Evolutionary conservation across 2,888 invertebrate species (phyloP), one percentile per base, ranked within the genome.

Genomic region (Cheilosia variabilis): DNA sequence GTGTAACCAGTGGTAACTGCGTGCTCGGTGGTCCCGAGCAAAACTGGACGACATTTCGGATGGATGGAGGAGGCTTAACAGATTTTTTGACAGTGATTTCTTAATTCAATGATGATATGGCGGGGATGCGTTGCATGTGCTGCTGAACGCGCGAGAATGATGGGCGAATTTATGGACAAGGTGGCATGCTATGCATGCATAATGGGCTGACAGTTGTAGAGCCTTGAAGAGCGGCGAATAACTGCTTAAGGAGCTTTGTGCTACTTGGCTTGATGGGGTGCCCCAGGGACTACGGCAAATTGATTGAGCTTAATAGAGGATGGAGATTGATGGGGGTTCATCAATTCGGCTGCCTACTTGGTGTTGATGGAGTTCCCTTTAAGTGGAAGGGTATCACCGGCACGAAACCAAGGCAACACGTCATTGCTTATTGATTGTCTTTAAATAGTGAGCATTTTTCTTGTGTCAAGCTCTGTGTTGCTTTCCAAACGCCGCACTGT

Each of bases 51-150:
- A 58, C 58, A 60, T 27, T 52, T 31, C 27, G 31, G 50, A 81
- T 72, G 81, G 81, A 81, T 66, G 76, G 72, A 62, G 53, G 63
- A 72, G 84, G 81, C 87, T 88, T 88, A 89, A 89, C 89, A 89
- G 90, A 89, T 89, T 89, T 89, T 89, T 89, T 88, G 89, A 89
- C 89, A 89, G 88, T 89, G 89, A 90, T 89, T 89, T 89, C 89
- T 90, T 89, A 89, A 90, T 89, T 89, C 89, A 88, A 89, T 89
- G 87, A 87, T 87, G 87, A 87, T 87, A 87, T 87, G 88, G 87
- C 84, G 43, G n/a, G 57, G 60, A 73, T 79, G 75, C 82, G 77
- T 72, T 83, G 76, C 69, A 77, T 77, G 80, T 77, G 80, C 58
- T 73, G 76, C 22, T 43, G 41, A 13, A n/a, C 27, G 17, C 37